A percentile compares a stretch with the other conserved stretches of the same genome.
Conservation (phyloP, 2,888 invertebrate species). For the Synanthedon myopaeformis region DNA sequence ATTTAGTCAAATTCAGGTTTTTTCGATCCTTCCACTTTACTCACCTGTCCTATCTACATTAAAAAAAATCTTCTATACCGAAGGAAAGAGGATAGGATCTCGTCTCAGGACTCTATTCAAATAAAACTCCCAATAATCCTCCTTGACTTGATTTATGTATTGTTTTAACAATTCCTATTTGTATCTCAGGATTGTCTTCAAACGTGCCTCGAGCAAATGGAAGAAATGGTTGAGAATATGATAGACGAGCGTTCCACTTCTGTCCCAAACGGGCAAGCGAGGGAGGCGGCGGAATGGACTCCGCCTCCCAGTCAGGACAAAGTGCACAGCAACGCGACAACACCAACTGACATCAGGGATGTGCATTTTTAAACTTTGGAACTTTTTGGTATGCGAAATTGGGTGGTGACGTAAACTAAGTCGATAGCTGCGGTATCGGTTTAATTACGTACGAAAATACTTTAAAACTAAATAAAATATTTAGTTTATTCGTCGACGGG, state of each 20-base stretch:
- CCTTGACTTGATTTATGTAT: too few relatives aligned
- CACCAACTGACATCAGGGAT: conserved; percentile 88
- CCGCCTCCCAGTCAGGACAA: conserved; percentile 63
- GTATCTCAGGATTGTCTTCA: conserved; percentile 80
- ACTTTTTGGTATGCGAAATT: neutral
- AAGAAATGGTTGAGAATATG: conserved; percentile 78
- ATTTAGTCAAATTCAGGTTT: too few relatives aligned
- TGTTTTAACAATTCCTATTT: conserved; percentile 9
- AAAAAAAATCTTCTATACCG: too few relatives aligned
- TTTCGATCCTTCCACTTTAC: too few relatives aligned
- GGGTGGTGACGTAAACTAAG: neutral
- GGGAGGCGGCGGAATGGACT: conserved; percentile 54
- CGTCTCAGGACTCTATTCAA: too few relatives aligned
- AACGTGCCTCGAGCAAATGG: conserved; percentile 83
- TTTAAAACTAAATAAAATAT: conserved; percentile 45
- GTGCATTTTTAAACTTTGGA: conserved; percentile 75
- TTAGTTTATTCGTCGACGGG: conserved; percentile 23
- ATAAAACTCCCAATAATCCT: too few relatives aligned
- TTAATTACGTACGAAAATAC: conserved; percentile 62
- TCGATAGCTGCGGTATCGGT: conserved; percentile 16
- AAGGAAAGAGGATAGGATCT: too few relatives aligned
- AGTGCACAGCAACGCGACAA: conserved; percentile 80
- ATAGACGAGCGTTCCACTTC: conserved; percentile 49
- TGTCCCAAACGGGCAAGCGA: conserved; percentile 58
- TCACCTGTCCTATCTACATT: too few relatives aligned